phyloP scores from a whole-genome alignment of 1,140 invertebrate species.

The Polypedilum pembai region DNA sequence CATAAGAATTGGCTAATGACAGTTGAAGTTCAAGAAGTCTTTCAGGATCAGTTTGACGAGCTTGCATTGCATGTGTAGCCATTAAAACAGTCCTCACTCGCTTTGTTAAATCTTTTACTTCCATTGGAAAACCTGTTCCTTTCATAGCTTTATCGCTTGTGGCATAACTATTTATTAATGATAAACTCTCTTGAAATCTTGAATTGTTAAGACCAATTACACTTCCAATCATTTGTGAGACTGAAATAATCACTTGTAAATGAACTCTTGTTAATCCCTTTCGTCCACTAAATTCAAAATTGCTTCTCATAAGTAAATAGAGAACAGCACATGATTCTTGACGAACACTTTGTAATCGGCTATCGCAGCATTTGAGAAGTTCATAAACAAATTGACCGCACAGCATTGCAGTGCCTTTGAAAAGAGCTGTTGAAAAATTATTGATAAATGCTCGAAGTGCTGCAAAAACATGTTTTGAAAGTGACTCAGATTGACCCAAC shows the following conservation, averaged over 20 bases:
- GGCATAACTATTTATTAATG: slow-evolving; percentile 87
- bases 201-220: slow-evolving; percentile 79
- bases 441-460: slow-evolving; percentile 84
- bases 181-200: slow-evolving; percentile 83
- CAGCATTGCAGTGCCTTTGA: slow-evolving; percentile 74
- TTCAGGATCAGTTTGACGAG: slow-evolving; percentile 82
- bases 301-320: slow-evolving; percentile 86
- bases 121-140: slow-evolving; percentile 73
- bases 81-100: slow-evolving; percentile 87
- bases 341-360: slow-evolving; percentile 66
- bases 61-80: slow-evolving; percentile 86
- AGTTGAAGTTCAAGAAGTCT: slow-evolving; percentile 88
- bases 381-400: slow-evolving; percentile 80
- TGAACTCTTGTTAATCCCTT: slow-evolving; percentile 80
- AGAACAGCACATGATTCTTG: slow-evolving; percentile 84
- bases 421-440: slow-evolving; percentile 74
- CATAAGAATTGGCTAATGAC: slow-evolving; percentile 87
- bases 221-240: slow-evolving; percentile 83
- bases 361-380: slow-evolving; percentile 71
- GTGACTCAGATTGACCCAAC: slow-evolving; percentile 79
- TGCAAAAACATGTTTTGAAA: slow-evolving; percentile 86
- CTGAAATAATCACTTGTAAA: slow-evolving; percentile 83
- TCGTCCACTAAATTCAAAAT: slow-evolving; percentile 79
- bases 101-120: slow-evolving; percentile 88
- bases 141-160: slow-evolving; percentile 90